Conservation (phyloP, 2,888 invertebrate genomes). For the Nephrotoma flavescens region DNA sequence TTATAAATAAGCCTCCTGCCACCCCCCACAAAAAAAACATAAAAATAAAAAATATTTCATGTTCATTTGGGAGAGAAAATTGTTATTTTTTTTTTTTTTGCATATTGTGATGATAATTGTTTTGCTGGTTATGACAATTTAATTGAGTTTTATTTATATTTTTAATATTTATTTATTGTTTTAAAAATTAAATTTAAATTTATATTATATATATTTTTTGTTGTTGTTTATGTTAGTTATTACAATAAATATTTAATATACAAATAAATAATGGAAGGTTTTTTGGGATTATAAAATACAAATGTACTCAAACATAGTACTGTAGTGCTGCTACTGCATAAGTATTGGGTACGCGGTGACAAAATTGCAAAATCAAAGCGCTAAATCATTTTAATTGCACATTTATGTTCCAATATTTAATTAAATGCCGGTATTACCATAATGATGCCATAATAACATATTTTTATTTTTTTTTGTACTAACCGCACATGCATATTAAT, state of each 20-base stretch:
- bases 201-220: not conserved
- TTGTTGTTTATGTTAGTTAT: too few relatives aligned
- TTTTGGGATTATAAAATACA: not conserved
- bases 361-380: too few relatives aligned
- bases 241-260: too few relatives aligned
- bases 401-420: too few relatives aligned
- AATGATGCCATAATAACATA: too few relatives aligned
- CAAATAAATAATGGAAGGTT: not conserved
- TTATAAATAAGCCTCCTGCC: not conserved
- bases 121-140: not conserved
- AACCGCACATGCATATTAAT: too few relatives aligned
- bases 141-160: not conserved
- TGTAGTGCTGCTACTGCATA: too few relatives aligned
- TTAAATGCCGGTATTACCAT: too few relatives aligned
- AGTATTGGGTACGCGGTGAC: too few relatives aligned
- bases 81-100: not conserved
- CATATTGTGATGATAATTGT: not conserved
- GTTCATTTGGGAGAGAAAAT: not conserved
- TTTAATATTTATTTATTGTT: not conserved
- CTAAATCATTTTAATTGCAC: too few relatives aligned
- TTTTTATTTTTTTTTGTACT: too few relatives aligned
- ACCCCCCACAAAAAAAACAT: not conserved
- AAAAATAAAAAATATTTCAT: not conserved
- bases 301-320: too few relatives aligned
- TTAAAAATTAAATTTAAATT: not conserved